Conservation (phyloP, 2,797 vertebrate genomes). For the Etheostoma nigrum region DNA sequence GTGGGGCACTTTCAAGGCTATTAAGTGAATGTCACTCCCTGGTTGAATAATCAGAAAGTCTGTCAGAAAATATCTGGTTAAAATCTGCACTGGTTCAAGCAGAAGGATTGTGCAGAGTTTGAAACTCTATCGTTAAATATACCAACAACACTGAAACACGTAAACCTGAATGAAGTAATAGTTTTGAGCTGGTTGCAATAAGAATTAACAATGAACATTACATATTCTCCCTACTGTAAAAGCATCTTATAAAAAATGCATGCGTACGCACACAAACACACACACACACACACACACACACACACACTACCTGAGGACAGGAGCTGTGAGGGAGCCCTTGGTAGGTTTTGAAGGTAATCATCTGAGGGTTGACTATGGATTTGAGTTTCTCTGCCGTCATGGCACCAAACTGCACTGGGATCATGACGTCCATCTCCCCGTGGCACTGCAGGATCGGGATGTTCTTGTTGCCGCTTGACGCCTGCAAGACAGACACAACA, state of each 20-base stretch:
- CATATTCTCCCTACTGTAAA: too few relatives aligned
- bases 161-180: too few relatives aligned
- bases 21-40: background rate
- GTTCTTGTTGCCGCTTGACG: slow-evolving; percentile 87
- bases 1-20: background rate
- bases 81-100: background rate
- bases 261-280: background rate
- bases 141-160: too few relatives aligned
- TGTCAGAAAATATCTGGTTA: background rate
- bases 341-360: slow-evolving; percentile 93
- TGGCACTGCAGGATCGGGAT: slow-evolving; percentile 96
- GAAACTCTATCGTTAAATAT: too few relatives aligned
- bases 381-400: slow-evolving; percentile 94
- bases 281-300: background rate
- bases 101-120: background rate
- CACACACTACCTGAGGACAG: slow-evolving; percentile 88
- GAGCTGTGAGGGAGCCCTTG: slow-evolving; percentile 92
- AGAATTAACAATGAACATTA: too few relatives aligned
- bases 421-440: slow-evolving; percentile 93
- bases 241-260: too few relatives aligned
- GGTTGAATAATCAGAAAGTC: background rate
- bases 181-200: too few relatives aligned
- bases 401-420: slow-evolving; percentile 90
- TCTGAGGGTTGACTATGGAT: slow-evolving; percentile 87
- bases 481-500: slow-evolving; percentile 64